phyloP scores from a whole-genome alignment of 2,797 vertebrate species.

The Eidolon dupreanum region DNA sequence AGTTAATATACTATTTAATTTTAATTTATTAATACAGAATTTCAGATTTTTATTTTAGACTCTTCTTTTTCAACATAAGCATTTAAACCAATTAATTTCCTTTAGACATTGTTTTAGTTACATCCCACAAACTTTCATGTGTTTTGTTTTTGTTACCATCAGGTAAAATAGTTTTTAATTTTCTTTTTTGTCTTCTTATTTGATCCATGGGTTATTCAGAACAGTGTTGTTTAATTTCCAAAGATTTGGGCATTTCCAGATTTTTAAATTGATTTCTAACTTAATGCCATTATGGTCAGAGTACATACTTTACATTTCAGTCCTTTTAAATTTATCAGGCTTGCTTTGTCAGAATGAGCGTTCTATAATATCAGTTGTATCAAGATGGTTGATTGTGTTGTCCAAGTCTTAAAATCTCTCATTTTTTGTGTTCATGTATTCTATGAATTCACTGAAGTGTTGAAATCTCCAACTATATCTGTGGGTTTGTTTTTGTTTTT shows the following conservation, averaged over 20 bases:
- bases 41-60: neutral
- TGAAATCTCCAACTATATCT: neutral
- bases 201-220: neutral
- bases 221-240: slow-evolving; percentile 23
- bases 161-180: neutral
- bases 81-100: slow-evolving; percentile 3
- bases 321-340: neutral
- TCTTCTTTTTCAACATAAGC: neutral
- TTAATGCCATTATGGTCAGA: neutral
- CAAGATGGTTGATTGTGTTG: neutral
- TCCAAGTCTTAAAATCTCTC: neutral
- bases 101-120: neutral
- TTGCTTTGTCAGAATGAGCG: neutral
- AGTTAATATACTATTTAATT: neutral
- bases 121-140: neutral
- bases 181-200: neutral
- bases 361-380: neutral
- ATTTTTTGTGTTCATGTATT: neutral
- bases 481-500: neutral
- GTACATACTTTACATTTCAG: neutral
- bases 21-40: neutral
- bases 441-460: neutral
- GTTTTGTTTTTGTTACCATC: neutral
- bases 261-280: neutral
- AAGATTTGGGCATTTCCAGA: neutral